These are phyloP conservation scores for Metaphire vulgaris DNA, from an alignment of 1,140 invertebrate species.

Conservation along the genomic window DNA sequence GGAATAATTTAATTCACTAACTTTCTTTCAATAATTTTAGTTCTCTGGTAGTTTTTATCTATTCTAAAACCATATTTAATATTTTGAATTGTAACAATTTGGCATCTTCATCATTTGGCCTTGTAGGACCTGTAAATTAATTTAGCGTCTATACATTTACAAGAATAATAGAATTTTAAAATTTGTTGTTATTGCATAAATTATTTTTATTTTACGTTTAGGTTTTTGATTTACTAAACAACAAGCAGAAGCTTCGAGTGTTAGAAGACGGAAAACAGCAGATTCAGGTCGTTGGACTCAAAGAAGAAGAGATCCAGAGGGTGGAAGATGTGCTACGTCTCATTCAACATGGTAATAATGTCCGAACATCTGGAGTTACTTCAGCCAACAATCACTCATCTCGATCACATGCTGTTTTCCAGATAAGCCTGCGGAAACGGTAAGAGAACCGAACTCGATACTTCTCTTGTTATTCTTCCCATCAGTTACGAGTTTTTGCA, in stretches of 20 bases:
- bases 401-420: conserved; percentile 88
- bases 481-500: too few species aligned
- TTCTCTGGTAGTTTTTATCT: too few species aligned
- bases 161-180: too few species aligned
- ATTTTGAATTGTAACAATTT: too few species aligned
- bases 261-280: conserved; percentile 82
- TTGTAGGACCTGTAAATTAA: too few species aligned
- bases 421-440: conserved; percentile 55
- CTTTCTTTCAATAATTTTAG: too few species aligned
- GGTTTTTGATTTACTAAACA: conserved; percentile 92
- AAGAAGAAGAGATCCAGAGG: conserved; percentile 59
- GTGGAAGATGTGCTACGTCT: conserved; percentile 83
- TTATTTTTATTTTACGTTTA: conserved; percentile 28
- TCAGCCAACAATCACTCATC: conserved; percentile 93
- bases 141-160: too few species aligned
- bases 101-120: too few species aligned
- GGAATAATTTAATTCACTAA: too few species aligned
- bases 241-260: conserved; percentile 88
- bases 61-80: too few species aligned
- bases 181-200: too few species aligned
- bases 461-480: too few species aligned
- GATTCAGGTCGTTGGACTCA: conserved; percentile 86
- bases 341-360: conserved; percentile 61
- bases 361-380: conserved; percentile 82
- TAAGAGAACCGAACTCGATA: conserved; percentile 32